Evolutionary conservation across 2,113 vertebrate genomes (phyloP), one percentile per base, ranked within the genome.

Genomic region (Antennarius striatus): DNA sequence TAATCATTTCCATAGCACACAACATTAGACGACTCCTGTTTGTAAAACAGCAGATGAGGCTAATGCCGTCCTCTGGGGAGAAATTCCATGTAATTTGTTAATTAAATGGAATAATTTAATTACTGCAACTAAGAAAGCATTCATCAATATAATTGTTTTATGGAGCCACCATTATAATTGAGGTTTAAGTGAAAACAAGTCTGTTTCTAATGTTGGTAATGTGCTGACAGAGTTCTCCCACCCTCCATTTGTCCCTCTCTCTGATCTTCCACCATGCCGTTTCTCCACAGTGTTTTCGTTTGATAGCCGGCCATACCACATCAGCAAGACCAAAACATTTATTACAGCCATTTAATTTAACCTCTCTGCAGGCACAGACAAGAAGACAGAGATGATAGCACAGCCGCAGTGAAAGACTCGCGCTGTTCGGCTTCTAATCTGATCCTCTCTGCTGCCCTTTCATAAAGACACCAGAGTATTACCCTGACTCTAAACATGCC

Each of bases 291-390:
- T 66, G 79, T 83, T 84, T 82, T 79, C 67, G 93, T 95, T 96
- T 95, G 91, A 93, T 94, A 91, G 93, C 93, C 94, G 91, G 91
- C 91, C 90, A 93, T 90, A 90, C 93, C 92, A 94, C 95, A 92
- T 94, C 91, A 82, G 86, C 83, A 76, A 80, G 82, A 91, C 88
- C 87, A 94, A 95, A 96, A 96, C 95, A 96, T 97, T 98, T 97
- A 95, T 96, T 96, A 95, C 93, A 94, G 94, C 94, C 93, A 94
- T 98, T 98, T 96, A 95, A 96, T 97, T 98, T 96, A 98, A 98
- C 95, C 95, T 96, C 94, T 92, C 94, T 92, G 94, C 94, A 95
- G 94, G 94, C 95, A 92, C 91, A 43, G 95, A 95, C 95, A 91
- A 82, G 91, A 88, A 86, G 89, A 94, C 93, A 91, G 94, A 91